phyloP scores from a whole-genome alignment of 2,113 vertebrate genomes.

The Labeo rohita region DNA sequence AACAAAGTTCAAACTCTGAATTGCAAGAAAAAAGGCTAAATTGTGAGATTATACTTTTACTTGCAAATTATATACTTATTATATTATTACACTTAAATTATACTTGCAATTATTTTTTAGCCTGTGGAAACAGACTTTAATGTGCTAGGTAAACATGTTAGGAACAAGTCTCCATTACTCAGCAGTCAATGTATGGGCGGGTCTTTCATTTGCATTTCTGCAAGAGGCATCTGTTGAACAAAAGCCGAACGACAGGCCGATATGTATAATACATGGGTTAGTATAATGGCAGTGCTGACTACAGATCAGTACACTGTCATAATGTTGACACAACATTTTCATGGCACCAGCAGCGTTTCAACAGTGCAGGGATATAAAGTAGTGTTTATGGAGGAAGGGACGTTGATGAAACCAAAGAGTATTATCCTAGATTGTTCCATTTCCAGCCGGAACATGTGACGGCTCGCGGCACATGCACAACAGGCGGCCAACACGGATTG shows the following conservation, averaged over 20 bases:
- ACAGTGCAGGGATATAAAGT: neutral
- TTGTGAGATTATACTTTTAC: neutral
- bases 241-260: neutral
- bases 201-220: neutral
- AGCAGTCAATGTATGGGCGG: no score
- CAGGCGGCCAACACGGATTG: neutral
- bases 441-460: neutral
- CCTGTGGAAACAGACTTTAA: neutral
- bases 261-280: slow-evolving; percentile 29
- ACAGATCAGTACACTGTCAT: neutral
- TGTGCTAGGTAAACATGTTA: neutral
- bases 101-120: neutral
- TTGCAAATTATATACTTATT: no score
- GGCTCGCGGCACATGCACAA: neutral
- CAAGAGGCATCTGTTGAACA: neutral
- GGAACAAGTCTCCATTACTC: neutral
- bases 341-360: neutral
- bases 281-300: slow-evolving; percentile 7
- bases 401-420: neutral
- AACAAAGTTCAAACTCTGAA: no score
- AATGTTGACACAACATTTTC: slow-evolving; percentile 23
- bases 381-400: slow-evolving; percentile 3
- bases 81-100: no score
- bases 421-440: slow-evolving; percentile 10
- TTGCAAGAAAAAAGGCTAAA: neutral